A percentile compares a stretch with the other conserved stretches of the same genome.
These are phyloP conservation scores for Centropristis striata DNA, from an alignment of 2,113 vertebrate species.

Conservation along the genomic window DNA sequence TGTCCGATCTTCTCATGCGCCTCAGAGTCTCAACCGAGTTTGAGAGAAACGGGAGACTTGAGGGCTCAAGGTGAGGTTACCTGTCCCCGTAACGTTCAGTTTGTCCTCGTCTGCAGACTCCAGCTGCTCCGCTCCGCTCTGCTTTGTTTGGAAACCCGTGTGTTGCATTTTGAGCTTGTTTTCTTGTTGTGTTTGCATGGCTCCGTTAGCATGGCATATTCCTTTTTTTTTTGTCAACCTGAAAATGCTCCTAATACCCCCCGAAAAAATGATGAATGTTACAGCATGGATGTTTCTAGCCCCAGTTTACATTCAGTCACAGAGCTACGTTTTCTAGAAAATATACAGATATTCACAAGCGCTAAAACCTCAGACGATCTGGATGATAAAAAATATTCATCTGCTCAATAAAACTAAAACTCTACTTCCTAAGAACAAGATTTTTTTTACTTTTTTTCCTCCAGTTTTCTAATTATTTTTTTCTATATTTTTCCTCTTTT, in stretches of 20 bases:
- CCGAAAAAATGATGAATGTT: not conserved
- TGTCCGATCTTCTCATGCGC: conserved; percentile 55
- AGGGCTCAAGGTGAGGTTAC: conserved; percentile 99
- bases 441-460: too few relatives aligned
- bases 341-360: accelerated
- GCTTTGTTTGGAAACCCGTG: not conserved
- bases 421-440: too few relatives aligned
- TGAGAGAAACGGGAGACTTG: conserved; percentile 99
- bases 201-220: conserved; percentile 56
- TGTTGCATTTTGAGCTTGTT: not conserved
- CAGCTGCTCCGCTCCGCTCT: not conserved
- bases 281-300: conserved; percentile 15
- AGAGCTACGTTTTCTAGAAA: not conserved
- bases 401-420: not conserved
- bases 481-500: too few relatives aligned
- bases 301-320: conserved; percentile 35
- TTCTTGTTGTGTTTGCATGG: conserved; percentile 57
- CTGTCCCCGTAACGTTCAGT: not conserved
- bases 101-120: conserved; percentile 23
- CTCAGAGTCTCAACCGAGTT: conserved; percentile 96
- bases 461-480: too few relatives aligned
- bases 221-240: not conserved
- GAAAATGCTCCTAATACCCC: not conserved
- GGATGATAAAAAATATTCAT: not conserved
- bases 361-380: not conserved